Conservation (phyloP, 2,797 vertebrate species). For the Australoheros facetus region DNA sequence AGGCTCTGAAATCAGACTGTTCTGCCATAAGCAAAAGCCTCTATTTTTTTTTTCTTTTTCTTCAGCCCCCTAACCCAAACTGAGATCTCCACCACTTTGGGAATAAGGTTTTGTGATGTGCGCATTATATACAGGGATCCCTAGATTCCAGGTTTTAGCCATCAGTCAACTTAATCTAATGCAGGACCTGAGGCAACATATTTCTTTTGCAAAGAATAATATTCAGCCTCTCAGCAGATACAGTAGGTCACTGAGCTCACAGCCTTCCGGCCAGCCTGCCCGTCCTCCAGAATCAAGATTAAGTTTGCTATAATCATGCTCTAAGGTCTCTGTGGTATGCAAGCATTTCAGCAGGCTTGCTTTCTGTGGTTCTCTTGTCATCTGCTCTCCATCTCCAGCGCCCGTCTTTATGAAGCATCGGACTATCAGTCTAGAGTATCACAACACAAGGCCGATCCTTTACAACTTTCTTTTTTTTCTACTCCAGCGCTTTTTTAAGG, state of each 20-base stretch:
- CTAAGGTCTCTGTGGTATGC: constrained; percentile 66
- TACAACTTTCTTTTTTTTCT: constrained; percentile 4
- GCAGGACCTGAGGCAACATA: constrained; percentile 52
- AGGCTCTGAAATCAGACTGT: neutral
- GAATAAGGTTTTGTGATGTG: constrained; percentile 12
- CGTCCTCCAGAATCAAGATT: constrained; percentile 72
- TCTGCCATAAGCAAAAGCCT: constrained; percentile 6
- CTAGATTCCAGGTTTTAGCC: constrained; percentile 39
- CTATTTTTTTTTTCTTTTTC: neutral
- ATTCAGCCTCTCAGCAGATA: constrained; percentile 58
- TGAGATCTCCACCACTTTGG: neutral
- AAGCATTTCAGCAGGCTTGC: constrained; percentile 48
- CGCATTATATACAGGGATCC: constrained; percentile 34
- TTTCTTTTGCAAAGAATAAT: constrained; percentile 62
- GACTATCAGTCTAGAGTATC: constrained; percentile 27
- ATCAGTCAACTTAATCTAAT: constrained; percentile 71
- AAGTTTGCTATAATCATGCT: constrained; percentile 71
- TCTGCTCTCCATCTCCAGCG: constrained; percentile 34
- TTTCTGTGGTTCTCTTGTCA: constrained; percentile 41
- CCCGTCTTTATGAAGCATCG: constrained; percentile 37
- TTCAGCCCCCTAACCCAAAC: neutral
- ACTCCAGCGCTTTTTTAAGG: neutral
- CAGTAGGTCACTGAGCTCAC: constrained; percentile 65
- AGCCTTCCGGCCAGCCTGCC: constrained; percentile 48
- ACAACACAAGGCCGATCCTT: constrained; percentile 31